Percentiles rank a stretch among this genome's conserved stretches.
These are phyloP conservation scores for Barbus barbus DNA, from an alignment of 2,113 vertebrate genomes.

Conservation along the genomic window DNA sequence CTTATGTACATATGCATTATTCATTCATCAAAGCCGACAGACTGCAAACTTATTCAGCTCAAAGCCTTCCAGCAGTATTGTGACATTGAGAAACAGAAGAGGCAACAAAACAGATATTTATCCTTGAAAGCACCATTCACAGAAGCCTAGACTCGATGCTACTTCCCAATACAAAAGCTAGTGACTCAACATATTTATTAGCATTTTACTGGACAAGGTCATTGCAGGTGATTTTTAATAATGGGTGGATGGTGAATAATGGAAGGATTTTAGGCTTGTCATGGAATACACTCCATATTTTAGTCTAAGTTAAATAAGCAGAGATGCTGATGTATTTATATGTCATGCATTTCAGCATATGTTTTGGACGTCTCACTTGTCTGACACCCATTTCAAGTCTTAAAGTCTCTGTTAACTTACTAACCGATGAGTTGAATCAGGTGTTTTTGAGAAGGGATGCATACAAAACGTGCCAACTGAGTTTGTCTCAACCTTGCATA, in stretches of 20 bases:
- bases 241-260: background rate
- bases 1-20: background rate
- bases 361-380: background rate
- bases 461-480: background rate
- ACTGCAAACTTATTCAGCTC: background rate
- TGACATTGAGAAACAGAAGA: background rate
- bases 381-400: background rate
- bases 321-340: background rate
- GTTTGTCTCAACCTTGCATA: background rate
- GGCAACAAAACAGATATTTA: slow-evolving; percentile 5
- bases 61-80: background rate
- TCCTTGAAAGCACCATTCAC: background rate
- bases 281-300: background rate
- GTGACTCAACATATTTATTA: slow-evolving; percentile 1
- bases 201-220: background rate
- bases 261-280: background rate
- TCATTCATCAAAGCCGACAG: background rate
- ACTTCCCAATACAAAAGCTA: background rate
- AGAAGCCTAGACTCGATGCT: background rate
- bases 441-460: background rate
- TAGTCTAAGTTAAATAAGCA: background rate
- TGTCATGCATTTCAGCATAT: background rate
- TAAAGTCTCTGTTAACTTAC: background rate
- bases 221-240: background rate
- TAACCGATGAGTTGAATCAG: background rate